A percentile compares a stretch with the other conserved stretches of the same genome.
These are phyloP conservation scores for Saccostrea echinata DNA, from an alignment of 1,140 invertebrate genomes.

Conservation along the genomic window DNA sequence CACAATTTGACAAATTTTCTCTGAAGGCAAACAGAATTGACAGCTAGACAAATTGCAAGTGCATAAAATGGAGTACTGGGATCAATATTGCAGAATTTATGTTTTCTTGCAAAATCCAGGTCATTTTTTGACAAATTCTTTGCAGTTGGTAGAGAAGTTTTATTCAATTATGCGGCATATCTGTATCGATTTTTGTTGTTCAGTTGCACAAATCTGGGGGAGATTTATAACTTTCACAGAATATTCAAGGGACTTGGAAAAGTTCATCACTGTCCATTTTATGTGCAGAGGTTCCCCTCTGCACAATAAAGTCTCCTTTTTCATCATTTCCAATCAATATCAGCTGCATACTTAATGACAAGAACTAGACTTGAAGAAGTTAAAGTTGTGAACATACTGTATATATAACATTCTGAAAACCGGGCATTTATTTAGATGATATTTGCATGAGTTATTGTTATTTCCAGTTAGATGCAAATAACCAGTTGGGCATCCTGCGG, in stretches of 20 bases:
- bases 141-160: conserved; percentile 11
- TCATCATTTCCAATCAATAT: conserved; percentile 7
- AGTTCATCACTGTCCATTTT: background rate
- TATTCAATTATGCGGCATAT: conserved; percentile 17
- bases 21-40: background rate
- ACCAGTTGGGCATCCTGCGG: too few species aligned
- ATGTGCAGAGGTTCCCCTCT: background rate
- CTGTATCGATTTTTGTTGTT: background rate
- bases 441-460: background rate
- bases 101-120: background rate
- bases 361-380: too few species aligned
- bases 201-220: background rate
- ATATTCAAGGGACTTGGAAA: background rate
- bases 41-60: background rate
- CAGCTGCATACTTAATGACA: background rate
- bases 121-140: conserved; percentile 29
- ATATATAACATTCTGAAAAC: background rate
- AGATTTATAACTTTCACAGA: conserved; percentile 4
- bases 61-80: background rate
- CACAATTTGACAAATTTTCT: background rate
- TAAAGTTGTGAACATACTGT: too few species aligned
- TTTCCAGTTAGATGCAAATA: background rate
- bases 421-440: background rate
- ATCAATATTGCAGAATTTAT: conserved; percentile 3
- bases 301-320: background rate